These are phyloP conservation scores for Rhipidura dahli DNA, from an alignment of 2,113 vertebrate genomes.

Conservation along the genomic window DNA sequence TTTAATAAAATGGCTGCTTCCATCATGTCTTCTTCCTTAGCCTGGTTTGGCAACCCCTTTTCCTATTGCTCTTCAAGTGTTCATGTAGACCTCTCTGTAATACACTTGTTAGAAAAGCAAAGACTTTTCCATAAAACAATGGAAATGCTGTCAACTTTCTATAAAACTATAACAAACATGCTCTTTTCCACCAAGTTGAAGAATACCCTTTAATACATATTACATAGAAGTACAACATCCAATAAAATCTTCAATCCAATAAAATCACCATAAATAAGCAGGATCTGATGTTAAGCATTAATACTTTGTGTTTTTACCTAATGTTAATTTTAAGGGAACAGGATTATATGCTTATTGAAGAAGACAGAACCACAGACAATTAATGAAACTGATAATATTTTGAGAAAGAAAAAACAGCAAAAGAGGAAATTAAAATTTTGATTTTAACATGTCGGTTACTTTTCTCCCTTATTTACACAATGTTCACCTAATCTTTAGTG, in stretches of 20 bases:
- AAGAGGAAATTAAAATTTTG: neutral
- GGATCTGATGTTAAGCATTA: neutral
- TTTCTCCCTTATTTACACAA: neutral
- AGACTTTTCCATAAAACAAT: neutral
- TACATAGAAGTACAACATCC: neutral
- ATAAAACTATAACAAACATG: neutral
- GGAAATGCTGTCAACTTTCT: neutral
- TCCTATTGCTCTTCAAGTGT: neutral
- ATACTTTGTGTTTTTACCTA: neutral
- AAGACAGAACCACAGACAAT: neutral
- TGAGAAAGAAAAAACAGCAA: rapidly evolving
- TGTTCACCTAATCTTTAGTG: neutral
- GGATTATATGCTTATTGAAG: neutral
- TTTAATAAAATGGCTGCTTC: neutral
- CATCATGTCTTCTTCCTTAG: neutral
- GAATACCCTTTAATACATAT: neutral
- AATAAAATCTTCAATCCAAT: neutral
- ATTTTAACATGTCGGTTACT: neutral
- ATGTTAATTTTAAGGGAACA: neutral
- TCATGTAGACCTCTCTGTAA: rapidly evolving
- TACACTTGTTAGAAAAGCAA: neutral
- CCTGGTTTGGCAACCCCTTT: neutral
- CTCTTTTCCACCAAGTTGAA: neutral
- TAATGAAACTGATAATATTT: neutral
- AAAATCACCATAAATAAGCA: neutral